phyloP scores from a whole-genome alignment of 2,113 vertebrate genomes.

The Brachionichthys hirsutus region DNA sequence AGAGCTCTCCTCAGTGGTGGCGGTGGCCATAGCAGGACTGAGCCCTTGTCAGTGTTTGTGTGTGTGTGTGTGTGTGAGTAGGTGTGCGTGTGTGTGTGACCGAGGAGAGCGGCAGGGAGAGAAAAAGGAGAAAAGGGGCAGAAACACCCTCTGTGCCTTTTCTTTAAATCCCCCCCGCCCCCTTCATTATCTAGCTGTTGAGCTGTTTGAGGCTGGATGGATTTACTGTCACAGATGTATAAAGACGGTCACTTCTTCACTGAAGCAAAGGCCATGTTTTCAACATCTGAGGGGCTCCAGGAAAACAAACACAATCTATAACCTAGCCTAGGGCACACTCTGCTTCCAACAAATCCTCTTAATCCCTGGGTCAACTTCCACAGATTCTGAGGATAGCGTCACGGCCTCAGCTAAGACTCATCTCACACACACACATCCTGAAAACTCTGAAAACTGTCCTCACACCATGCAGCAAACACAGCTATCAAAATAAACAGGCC shows the following conservation, averaged over 20 bases:
- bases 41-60: conserved; percentile 68
- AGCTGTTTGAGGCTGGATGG: conserved; percentile 13
- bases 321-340: conserved; percentile 21
- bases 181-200: conserved; percentile 37
- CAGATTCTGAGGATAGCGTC: conserved; percentile 32
- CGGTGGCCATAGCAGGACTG: conserved; percentile 69
- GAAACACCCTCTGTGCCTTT: conserved; percentile 53
- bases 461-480: conserved; percentile 51
- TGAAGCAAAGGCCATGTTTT: background rate
- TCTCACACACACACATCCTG: conserved; percentile 10
- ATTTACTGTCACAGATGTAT: conserved; percentile 16
- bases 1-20: conserved; percentile 61
- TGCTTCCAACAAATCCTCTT: conserved; percentile 38
- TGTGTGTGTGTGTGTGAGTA: conserved; percentile 24
- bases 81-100: conserved; percentile 62
- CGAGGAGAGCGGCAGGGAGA: conserved; percentile 58
- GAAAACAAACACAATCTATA: conserved; percentile 34
- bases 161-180: conserved; percentile 54
- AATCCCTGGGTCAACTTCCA: conserved; percentile 38
- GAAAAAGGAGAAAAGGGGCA: conserved; percentile 43
- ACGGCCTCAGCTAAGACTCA: conserved; percentile 16
- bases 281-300: conserved; percentile 9
- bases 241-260: conserved; percentile 12
- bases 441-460: conserved; percentile 16
- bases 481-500: conserved; percentile 60